A percentile compares a stretch with the other conserved stretches of the same genome.
Evolutionary conservation across 2,797 vertebrate species (phyloP).

Genomic region (Phrynocephalus vlangalii): DNA sequence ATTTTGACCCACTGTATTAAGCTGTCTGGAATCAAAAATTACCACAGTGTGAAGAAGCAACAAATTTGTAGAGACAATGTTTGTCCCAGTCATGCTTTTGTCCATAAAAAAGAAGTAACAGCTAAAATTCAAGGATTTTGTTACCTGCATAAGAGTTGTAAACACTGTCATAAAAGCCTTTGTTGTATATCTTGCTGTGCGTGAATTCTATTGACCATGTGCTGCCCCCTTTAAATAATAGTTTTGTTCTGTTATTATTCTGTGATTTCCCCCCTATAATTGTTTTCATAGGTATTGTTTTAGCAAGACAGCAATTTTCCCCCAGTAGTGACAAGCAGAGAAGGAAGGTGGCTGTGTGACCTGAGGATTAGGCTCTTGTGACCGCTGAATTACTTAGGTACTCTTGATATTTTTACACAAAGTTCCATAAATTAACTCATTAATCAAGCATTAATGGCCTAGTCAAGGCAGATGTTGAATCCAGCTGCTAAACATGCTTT

Average conservation of each 20-base stretch:
- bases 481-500: conserved; percentile 67
- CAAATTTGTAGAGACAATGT: too few species aligned
- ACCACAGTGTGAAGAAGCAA: too few species aligned
- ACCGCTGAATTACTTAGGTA: conserved; percentile 39
- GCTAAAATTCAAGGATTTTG: too few species aligned
- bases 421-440: conserved; percentile 64
- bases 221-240: background rate
- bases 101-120: too few species aligned
- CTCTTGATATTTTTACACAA: conserved; percentile 40
- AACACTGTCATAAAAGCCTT: too few species aligned
- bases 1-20: too few species aligned
- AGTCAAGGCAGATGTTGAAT: conserved; percentile 67
- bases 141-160: too few species aligned
- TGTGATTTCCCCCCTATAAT: background rate
- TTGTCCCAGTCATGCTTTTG: too few species aligned
- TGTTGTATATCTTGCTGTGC: too few species aligned
- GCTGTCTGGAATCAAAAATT: too few species aligned
- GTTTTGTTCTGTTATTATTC: background rate
- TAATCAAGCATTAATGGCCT: conserved; percentile 66
- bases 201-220: too few species aligned
- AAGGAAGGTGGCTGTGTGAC: conserved; percentile 1
- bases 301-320: background rate
- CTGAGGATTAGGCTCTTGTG: conserved; percentile 12
- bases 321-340: background rate
- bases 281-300: background rate